Evolutionary conservation across 2,113 vertebrate species (phyloP).

Genomic region (Sus scrofa): T2T-Sscrofa CM000829.6:41943501-41944000

Average conservation of each 20-base stretch:
- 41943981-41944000: background rate
- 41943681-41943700: background rate
- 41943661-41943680: background rate
- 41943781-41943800: background rate
- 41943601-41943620: background rate
- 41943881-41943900: background rate
- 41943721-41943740: conserved; percentile 8
- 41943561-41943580: background rate
- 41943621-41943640: background rate
- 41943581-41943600: background rate
- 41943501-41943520: background rate
- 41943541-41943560: background rate
- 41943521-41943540: background rate
- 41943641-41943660: background rate
- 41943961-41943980: background rate
- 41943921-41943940: background rate
- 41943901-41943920: too few species aligned
- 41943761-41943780: background rate
- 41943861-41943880: background rate
- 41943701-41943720: background rate
- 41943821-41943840: background rate
- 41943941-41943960: background rate
- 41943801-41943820: background rate
- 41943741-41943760: background rate
- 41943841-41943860: background rate